Percentiles rank a stretch among this genome's conserved stretches.
phyloP scores from a whole-genome alignment of 1,140 invertebrate species.

The Heliconius eleuchia region DNA sequence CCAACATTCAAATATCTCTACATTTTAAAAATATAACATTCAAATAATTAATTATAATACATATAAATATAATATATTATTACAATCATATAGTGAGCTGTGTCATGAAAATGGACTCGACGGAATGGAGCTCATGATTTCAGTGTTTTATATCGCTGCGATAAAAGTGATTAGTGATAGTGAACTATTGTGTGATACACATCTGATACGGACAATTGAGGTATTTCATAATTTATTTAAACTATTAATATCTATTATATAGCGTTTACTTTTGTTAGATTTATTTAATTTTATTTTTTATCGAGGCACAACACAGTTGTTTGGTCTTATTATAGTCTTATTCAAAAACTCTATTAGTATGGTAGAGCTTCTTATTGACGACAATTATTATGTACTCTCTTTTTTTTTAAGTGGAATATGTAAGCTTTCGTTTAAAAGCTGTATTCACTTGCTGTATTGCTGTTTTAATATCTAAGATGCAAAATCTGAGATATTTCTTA shows the following conservation, averaged over 20 bases:
- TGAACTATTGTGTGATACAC: constrained; percentile 73
- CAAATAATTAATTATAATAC: constrained; percentile 36
- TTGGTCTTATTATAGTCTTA: not conserved
- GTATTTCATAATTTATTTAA: constrained; percentile 45
- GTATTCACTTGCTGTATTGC: not conserved
- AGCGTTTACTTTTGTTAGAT: not conserved
- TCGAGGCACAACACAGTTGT: not conserved
- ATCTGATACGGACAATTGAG: constrained; percentile 68
- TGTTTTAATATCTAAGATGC: not conserved
- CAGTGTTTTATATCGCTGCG: constrained; percentile 70
- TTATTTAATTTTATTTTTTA: not conserved
- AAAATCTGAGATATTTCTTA: no score
- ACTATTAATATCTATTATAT: not conserved
- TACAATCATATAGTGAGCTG: constrained; percentile 51
- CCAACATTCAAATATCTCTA: constrained; percentile 49
- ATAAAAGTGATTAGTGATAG: constrained; percentile 77
- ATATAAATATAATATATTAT: not conserved
- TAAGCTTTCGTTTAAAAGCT: not conserved
- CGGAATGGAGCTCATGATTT: constrained; percentile 76
- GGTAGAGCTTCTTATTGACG: not conserved
- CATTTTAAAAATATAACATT: constrained; percentile 41
- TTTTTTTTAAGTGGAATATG: not conserved
- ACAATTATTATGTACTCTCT: not conserved
- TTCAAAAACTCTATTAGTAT: not conserved
- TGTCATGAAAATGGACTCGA: constrained; percentile 69